Evolutionary conservation across 2,113 vertebrate genomes (phyloP), one percentile per base, ranked within the genome.

Genomic region (Pleuronectes platessa): DNA sequence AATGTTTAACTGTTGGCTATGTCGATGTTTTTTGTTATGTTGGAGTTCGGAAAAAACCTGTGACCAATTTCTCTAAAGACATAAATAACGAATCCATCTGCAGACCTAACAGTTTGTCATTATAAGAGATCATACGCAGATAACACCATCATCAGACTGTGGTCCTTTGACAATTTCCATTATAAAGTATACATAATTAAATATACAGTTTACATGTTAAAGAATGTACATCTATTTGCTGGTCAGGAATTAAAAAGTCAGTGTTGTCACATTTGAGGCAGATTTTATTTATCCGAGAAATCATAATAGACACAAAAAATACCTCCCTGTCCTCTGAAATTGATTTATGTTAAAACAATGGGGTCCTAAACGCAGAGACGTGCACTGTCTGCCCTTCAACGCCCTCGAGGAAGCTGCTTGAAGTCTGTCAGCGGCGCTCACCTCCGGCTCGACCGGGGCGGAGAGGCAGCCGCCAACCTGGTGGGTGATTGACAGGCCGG

Each of bases 401-500:
- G 83, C 68, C 86, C 90, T 91, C 82, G 78, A 81, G 88, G 63
- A 54, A 74, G 82, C 71, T 76, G 84, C 82, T 76, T 83, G 84
- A 91, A 82, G 81, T 86, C 88, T 87, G 90, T 89, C 91, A 86
- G 90, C 79, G 4, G 64, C 0, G 68, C 60, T 87, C 84, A 88
- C 91, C 91, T 88, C 77, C 86, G 78, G 79, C 83, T 79, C 56
- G 84, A 76, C 78, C 23, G 81, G 86, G 86, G 83, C 88, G 86
- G 64, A 76, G 76, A 35, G 23, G 82, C 73, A 40, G 78, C 76
- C 1, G 71, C 20, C 17, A 42, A 79, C 86, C 87, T 83, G 78
- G 37, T 24, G 74, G 69, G 72, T 92, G 90, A 93, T 85, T 93
- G 93, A 89, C 92, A 92, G 83, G 68, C 70, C 3, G 47, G 1